Conservation (phyloP, 35 echinoderm and acorn worm species). For the Hemicentrotus pulcherrimus region DNA sequence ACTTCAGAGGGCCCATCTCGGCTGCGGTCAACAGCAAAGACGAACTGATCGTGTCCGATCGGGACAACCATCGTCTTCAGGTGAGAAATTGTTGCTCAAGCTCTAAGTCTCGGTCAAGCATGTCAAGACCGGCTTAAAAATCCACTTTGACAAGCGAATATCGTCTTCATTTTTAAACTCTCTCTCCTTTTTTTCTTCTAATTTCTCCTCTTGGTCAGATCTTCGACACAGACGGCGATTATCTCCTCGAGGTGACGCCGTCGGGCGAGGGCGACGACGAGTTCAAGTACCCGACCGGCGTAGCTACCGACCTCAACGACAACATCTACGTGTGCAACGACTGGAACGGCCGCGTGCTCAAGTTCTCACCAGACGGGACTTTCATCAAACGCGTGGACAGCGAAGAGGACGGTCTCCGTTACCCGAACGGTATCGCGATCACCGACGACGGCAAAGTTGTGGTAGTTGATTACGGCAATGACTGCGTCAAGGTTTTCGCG, state of each 20-base stretch:
- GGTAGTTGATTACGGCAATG: conserved; percentile 92
- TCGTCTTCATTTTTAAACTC: too few species aligned
- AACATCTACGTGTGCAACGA: conserved; percentile 95
- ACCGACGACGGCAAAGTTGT: conserved; percentile 71
- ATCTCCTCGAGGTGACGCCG: conserved; percentile 58
- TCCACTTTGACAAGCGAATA: too few species aligned
- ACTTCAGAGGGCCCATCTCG: conserved; percentile 81
- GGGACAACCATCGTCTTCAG: conserved; percentile 90
- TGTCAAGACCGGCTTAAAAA: background rate
- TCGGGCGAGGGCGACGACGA: conserved; percentile 69
- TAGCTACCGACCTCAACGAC: conserved; percentile 78
- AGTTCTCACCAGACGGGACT: conserved; percentile 77
- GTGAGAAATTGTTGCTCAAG: conserved; percentile 14
- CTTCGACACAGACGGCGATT: conserved; percentile 70
- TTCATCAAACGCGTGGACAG: conserved; percentile 82
- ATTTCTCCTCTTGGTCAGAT: conserved; percentile 8
- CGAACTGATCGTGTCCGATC: conserved; percentile 87
- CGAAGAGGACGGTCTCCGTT: conserved; percentile 86
- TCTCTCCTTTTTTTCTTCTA: too few species aligned
- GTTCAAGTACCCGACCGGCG: conserved; percentile 90
- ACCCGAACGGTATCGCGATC: conserved; percentile 86
- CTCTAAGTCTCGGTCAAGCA: background rate
- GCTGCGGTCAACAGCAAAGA: conserved; percentile 85
- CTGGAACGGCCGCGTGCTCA: conserved; percentile 89
- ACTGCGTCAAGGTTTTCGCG: conserved; percentile 81